Base-by-base conservation (phyloP, 2,888 invertebrate species). In the Muscina levida region DNA sequence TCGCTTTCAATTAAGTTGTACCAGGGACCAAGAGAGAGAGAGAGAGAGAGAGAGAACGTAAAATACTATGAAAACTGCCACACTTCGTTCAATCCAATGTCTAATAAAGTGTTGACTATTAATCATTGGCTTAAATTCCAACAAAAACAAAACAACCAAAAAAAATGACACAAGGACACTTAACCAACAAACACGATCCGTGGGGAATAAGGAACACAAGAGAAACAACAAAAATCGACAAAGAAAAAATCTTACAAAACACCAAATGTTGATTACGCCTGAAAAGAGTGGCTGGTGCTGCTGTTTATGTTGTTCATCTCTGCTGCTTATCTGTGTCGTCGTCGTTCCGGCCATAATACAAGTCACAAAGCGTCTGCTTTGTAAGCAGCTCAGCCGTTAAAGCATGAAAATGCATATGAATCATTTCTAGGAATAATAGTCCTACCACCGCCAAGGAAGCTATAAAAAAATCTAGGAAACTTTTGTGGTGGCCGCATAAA, bases 41-140 rank as follows among this genome's bases (percentile, higher is more conserved):
- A n/a, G n/a, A n/a, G 4, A 22, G 8, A 51, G 19, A 51, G 4
- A 51, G 22, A 62, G 42, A 19, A 37, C 56, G 19, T 8, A 17
- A 39, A 59, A 59, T 37, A 37, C 37, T 37, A 37, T 31, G 59
- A 39, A n/a, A 17, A 59, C 39, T 59, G 42, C 62, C 62, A 62
- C 62, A 62, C 62, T 62, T 42, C 62, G 42, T 62, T 62, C 62
- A 42, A 17, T 59, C 39, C 39, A 51, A 51, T 67, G 37, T 51
- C 39, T 51, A 51, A 68, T 68, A 68, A 68, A 68, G 53, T 68
- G 53, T 68, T 19, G 53, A 24, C 42, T 22, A 68, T 67, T 67
- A 67, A 67, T 67, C 67, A 68, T 42, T 53, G 13, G 10, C 19
- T 53, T 6, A 19, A 31, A 31, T 68, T 42, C 48, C 19, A 3